Conservation (phyloP, 2,888 invertebrate species). For the Rugalucina vietnamica region DNA sequence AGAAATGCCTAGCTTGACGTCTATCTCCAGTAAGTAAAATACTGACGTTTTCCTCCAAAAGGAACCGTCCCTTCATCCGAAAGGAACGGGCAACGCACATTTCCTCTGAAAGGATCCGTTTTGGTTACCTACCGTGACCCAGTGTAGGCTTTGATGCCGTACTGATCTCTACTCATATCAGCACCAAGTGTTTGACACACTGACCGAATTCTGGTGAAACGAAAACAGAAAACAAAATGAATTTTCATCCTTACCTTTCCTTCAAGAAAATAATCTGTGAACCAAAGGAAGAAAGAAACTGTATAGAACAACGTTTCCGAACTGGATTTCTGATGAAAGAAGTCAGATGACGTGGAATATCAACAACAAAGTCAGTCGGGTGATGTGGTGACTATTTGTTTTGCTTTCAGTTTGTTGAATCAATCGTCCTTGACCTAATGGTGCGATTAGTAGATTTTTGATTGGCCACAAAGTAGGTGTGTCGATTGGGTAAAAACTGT, state of each 20-base stretch:
- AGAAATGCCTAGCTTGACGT: too few species aligned
- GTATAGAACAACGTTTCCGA: background rate
- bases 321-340: background rate
- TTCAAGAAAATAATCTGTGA: background rate
- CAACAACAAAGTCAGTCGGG: background rate
- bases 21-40: too few species aligned
- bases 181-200: too few species aligned
- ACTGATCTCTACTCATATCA: too few species aligned
- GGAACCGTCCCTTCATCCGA: too few species aligned
- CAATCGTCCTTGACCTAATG: background rate
- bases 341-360: background rate
- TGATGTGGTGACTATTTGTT: background rate
- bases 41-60: too few species aligned
- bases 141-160: too few species aligned
- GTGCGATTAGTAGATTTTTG: background rate
- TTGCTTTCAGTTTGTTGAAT: background rate
- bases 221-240: background rate
- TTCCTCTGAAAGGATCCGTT: too few species aligned
- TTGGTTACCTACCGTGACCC: too few species aligned
- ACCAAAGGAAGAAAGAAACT: background rate
- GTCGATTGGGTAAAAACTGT: background rate
- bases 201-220: too few species aligned
- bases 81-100: too few species aligned
- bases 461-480: background rate
- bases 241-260: background rate